Conservation (phyloP, 2,888 invertebrate genomes). For the Brenthis daphne region DNA sequence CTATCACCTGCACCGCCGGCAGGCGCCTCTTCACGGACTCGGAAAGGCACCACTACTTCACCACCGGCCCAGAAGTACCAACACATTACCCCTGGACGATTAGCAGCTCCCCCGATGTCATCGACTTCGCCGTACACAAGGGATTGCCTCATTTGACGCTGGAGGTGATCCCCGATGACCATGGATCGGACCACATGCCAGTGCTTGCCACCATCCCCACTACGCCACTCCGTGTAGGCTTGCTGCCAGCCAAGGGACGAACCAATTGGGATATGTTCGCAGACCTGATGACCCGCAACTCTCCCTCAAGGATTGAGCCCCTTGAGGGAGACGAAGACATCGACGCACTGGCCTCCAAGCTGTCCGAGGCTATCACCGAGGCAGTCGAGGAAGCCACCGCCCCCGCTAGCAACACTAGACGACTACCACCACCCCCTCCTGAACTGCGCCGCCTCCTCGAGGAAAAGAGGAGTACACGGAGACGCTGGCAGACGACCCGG, state of each 20-base stretch:
- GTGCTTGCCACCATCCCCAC: background rate
- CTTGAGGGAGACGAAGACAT: background rate
- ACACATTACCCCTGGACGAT: background rate
- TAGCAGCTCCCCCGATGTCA: slow-evolving; percentile 9
- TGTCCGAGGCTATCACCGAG: background rate
- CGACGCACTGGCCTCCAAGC: background rate
- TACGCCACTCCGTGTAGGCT: background rate
- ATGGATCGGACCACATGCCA: background rate
- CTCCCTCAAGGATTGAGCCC: background rate
- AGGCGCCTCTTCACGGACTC: slow-evolving; percentile 24
- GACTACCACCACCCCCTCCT: background rate
- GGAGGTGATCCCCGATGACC: background rate
- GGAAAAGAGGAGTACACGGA: background rate
- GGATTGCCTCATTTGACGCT: background rate
- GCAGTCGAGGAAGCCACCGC: background rate
- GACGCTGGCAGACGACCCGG: background rate
- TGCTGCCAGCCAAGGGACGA: background rate
- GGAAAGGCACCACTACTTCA: slow-evolving; percentile 19
- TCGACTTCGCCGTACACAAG: slow-evolving; percentile 30
- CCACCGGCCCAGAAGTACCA: slow-evolving; percentile 15
- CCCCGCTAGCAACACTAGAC: background rate
- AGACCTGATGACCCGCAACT: too few species aligned
- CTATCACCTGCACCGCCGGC: slow-evolving; percentile 2
- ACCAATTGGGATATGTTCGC: background rate
- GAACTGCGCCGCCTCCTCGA: background rate